These are phyloP conservation scores for Calyptommatus sinebrachiatus DNA, from an alignment of 2,113 vertebrate genomes.

Conservation along the genomic window DNA sequence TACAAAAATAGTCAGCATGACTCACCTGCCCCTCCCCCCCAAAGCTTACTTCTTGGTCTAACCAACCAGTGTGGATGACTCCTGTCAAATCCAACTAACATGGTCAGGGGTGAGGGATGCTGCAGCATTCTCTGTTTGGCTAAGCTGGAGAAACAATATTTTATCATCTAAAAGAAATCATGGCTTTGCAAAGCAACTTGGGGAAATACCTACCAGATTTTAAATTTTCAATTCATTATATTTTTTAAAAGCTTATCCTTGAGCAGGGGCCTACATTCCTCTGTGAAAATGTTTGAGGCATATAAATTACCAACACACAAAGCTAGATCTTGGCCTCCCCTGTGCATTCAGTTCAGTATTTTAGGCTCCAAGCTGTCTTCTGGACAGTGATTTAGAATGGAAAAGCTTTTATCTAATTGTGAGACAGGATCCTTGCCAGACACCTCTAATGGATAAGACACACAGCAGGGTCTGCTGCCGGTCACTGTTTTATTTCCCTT, in stretches of 20 bases:
- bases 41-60: no score
- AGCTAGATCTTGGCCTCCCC: slow-evolving; percentile 11
- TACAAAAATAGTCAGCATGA: no score
- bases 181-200: not conserved
- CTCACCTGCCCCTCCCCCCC: no score
- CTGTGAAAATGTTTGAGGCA: slow-evolving; percentile 19
- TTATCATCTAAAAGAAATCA: not conserved
- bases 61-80: no score
- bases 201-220: not conserved
- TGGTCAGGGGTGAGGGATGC: not conserved
- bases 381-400: slow-evolving; percentile 36
- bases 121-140: not conserved
- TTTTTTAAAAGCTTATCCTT: not conserved
- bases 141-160: not conserved
- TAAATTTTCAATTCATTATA: no score
- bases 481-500: slow-evolving; percentile 9
- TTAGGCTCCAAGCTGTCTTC: slow-evolving; percentile 35
- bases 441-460: slow-evolving; percentile 34
- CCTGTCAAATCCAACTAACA: no score
- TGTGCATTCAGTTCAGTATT: slow-evolving; percentile 26
- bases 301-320: slow-evolving; percentile 30
- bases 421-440: slow-evolving; percentile 34
- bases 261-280: slow-evolving; percentile 21
- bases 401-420: slow-evolving; percentile 43
- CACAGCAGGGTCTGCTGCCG: slow-evolving; percentile 18